A percentile compares a stretch with the other conserved stretches of the same genome.
Conservation (phyloP, 2,888 invertebrate species). For the Drosophila vallismaia region DNA sequence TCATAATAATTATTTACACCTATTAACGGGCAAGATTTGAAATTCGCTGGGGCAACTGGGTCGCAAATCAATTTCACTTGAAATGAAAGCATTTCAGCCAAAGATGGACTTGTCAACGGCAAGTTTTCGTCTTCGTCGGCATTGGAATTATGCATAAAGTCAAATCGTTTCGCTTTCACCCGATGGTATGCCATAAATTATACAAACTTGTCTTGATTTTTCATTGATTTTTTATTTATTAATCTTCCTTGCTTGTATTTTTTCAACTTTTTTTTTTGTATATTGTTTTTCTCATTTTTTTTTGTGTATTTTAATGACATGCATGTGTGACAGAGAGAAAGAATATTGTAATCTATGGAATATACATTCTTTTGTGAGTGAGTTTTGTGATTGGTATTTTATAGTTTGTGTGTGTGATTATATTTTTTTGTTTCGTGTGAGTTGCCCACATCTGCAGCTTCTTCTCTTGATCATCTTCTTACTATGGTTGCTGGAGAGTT, state of each 20-base stretch:
- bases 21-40: constrained; percentile 65
- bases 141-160: constrained; percentile 43
- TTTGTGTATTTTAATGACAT: constrained; percentile 77
- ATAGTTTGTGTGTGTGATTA: constrained; percentile 33
- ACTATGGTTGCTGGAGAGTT: constrained; percentile 35
- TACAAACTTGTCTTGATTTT: constrained; percentile 60
- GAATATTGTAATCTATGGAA: constrained; percentile 54
- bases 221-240: constrained; percentile 74
- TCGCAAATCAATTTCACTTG: constrained; percentile 79
- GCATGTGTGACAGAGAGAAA: constrained; percentile 81
- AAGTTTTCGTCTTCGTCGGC: constrained; percentile 23
- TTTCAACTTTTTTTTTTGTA: constrained; percentile 69
- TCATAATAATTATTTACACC: constrained; percentile 75
- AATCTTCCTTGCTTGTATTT: constrained; percentile 66
- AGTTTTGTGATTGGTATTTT: constrained; percentile 52
- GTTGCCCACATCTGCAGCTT: constrained; percentile 63
- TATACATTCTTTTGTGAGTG: constrained; percentile 69
- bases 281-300: constrained; percentile 76
- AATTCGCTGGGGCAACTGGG: constrained; percentile 69
- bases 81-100: constrained; percentile 70
- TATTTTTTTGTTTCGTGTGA: constrained; percentile 37
- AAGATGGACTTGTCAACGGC: constrained; percentile 69
- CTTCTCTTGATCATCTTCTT: constrained; percentile 38
- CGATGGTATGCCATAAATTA: constrained; percentile 44
- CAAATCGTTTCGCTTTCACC: constrained; percentile 67